phyloP scores from a whole-genome alignment of 2,888 invertebrate genomes.

The Buathra laborator region DNA sequence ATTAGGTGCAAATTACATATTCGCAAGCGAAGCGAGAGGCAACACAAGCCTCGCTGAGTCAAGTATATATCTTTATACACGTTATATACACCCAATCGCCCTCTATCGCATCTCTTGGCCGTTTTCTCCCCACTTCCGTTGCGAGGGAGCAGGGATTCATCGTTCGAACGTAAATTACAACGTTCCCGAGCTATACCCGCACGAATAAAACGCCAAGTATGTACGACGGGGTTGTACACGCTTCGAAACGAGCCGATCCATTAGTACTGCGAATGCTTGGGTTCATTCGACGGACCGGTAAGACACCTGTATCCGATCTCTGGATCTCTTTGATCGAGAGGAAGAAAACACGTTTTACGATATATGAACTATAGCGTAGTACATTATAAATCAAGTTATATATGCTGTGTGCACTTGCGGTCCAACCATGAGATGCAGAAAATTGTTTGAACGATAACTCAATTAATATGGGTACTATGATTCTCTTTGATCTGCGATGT shows the following conservation, averaged over 20 bases:
- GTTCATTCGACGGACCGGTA: constrained; percentile 25
- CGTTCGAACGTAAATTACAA: constrained; percentile 31
- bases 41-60: neutral
- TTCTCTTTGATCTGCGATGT: too few species aligned
- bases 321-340: neutral
- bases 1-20: constrained; percentile 77
- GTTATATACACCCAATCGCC: neutral
- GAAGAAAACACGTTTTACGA: constrained; percentile 4
- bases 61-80: constrained; percentile 24
- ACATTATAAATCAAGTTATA: constrained; percentile 5
- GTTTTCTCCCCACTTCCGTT: constrained; percentile 57
- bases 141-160: constrained; percentile 44
- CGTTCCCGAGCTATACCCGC: neutral
- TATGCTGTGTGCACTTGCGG: neutral
- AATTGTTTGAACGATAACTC: neutral
- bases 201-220: constrained; percentile 8
- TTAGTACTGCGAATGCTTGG: neutral
- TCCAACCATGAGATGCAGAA: neutral
- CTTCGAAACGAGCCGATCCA: constrained; percentile 34
- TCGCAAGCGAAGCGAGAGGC: constrained; percentile 30
- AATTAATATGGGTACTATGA: neutral
- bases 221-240: constrained; percentile 1
- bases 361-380: constrained; percentile 2
- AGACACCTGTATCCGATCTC: constrained; percentile 14
- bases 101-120: neutral